These are phyloP conservation scores for Microchirus variegatus DNA, from an alignment of 2,797 vertebrate species.

Conservation along the genomic window DNA sequence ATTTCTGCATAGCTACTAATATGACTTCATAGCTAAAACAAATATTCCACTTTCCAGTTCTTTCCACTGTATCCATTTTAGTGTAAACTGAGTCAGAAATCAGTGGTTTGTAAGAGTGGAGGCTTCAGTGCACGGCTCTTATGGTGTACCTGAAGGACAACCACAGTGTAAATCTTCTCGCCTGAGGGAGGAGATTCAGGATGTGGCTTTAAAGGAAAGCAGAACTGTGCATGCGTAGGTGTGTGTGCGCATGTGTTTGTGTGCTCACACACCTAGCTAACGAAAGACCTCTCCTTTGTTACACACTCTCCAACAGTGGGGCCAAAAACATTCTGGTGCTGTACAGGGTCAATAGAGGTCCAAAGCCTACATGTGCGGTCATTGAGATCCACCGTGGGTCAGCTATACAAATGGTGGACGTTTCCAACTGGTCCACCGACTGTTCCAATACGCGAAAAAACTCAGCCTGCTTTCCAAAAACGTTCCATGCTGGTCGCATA, in stretches of 20 bases:
- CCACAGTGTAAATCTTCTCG: slow-evolving; percentile 77
- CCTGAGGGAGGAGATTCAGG: slow-evolving; percentile 72
- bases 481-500: neutral
- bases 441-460: neutral
- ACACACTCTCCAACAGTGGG: neutral
- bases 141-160: slow-evolving; percentile 75
- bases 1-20: slow-evolving; percentile 25
- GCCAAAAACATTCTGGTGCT: neutral
- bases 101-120: slow-evolving; percentile 39
- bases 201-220: slow-evolving; percentile 74
- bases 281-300: neutral
- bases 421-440: too few species aligned
- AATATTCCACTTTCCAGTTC: slow-evolving; percentile 34
- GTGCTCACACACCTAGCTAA: slow-evolving; percentile 6
- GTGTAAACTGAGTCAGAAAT: slow-evolving; percentile 46
- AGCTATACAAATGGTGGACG: too few species aligned
- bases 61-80: slow-evolving; percentile 45
- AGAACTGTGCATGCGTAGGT: slow-evolving; percentile 40
- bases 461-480: neutral
- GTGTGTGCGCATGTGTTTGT: slow-evolving; percentile 25
- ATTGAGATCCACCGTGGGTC: too few species aligned
- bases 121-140: slow-evolving; percentile 57
- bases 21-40: slow-evolving; percentile 39
- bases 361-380: too few species aligned
- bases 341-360: neutral